Conservation (phyloP, 1,140 invertebrate species). For the Lysiphlebus fabarum region DNA sequence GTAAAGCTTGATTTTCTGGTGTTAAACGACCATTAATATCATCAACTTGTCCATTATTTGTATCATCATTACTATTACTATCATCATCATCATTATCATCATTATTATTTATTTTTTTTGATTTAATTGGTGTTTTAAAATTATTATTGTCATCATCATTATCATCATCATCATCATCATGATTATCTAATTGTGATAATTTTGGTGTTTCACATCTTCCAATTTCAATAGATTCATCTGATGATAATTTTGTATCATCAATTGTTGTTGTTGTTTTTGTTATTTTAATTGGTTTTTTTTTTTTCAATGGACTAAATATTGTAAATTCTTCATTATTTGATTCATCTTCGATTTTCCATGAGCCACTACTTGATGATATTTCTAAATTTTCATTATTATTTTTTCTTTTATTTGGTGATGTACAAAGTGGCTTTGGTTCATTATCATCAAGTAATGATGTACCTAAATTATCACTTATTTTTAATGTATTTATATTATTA, state of each 20-base stretch:
- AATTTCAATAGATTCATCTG: background rate
- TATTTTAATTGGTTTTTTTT: conserved; percentile 27
- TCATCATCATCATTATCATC: background rate
- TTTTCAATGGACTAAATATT: conserved; percentile 48
- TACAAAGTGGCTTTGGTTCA: conserved; percentile 6
- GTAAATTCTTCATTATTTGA: conserved; percentile 37
- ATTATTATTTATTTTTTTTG: background rate
- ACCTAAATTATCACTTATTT: background rate
- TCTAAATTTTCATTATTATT: conserved; percentile 23
- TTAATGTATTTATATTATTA: too few species aligned
- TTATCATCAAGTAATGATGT: conserved; percentile 6
- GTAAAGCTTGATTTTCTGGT: conserved; percentile 33
- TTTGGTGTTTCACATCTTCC: conserved; percentile 18
- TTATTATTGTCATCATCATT: too few species aligned
- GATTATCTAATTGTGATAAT: background rate
- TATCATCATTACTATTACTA: background rate
- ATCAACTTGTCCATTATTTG: background rate
- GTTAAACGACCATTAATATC: conserved; percentile 32
- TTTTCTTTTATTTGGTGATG: conserved; percentile 39
- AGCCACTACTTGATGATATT: background rate
- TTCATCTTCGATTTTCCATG: conserved; percentile 12
- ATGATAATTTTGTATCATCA: background rate
- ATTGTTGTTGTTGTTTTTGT: background rate
- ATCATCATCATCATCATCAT: too few species aligned
- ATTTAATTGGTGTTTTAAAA: background rate